A percentile compares a stretch with the other conserved stretches of the same genome.
phyloP scores from a whole-genome alignment of 2,113 vertebrate species.

The Toxotes jaculatrix region DNA sequence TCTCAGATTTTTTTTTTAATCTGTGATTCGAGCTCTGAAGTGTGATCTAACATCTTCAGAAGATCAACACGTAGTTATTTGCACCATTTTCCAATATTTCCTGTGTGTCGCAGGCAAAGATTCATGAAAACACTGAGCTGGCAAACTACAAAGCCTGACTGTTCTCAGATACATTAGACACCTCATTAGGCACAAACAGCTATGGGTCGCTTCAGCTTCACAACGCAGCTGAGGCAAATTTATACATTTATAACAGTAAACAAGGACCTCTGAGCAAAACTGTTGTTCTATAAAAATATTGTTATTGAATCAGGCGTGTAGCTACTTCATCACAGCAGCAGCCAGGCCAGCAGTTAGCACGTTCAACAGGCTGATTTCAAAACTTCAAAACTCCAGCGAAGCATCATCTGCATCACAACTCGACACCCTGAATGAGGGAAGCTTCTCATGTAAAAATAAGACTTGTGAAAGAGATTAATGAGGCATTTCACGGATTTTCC shows the following conservation, averaged over 20 bases:
- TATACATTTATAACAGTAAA: slow-evolving; percentile 64
- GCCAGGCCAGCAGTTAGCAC: not conserved
- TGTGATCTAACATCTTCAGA: not conserved
- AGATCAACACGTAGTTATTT: not conserved
- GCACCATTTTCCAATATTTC: slow-evolving; percentile 4
- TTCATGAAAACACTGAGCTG: slow-evolving; percentile 23
- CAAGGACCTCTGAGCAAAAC: slow-evolving; percentile 46
- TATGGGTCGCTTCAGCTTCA: slow-evolving; percentile 51
- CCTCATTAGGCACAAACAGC: slow-evolving; percentile 69
- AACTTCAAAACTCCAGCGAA: not conserved
- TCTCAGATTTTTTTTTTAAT: not conserved
- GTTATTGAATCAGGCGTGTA: slow-evolving; percentile 4
- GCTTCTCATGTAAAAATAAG: not conserved
- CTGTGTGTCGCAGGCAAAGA: slow-evolving; percentile 5
- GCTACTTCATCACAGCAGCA: slow-evolving; percentile 37
- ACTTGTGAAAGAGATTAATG: not conserved
- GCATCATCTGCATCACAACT: not conserved
- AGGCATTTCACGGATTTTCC: not conserved
- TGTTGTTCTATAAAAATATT: slow-evolving; percentile 24
- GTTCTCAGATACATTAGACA: slow-evolving; percentile 66
- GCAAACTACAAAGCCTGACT: slow-evolving; percentile 37
- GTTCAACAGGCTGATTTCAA: not conserved
- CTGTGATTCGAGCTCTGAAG: not conserved
- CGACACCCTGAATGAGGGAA: not conserved
- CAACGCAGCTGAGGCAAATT: slow-evolving; percentile 30